Evolutionary conservation across 2,888 invertebrate species (phyloP), one percentile per base, ranked within the genome.

Genomic region (Pyralis farinalis): DNA sequence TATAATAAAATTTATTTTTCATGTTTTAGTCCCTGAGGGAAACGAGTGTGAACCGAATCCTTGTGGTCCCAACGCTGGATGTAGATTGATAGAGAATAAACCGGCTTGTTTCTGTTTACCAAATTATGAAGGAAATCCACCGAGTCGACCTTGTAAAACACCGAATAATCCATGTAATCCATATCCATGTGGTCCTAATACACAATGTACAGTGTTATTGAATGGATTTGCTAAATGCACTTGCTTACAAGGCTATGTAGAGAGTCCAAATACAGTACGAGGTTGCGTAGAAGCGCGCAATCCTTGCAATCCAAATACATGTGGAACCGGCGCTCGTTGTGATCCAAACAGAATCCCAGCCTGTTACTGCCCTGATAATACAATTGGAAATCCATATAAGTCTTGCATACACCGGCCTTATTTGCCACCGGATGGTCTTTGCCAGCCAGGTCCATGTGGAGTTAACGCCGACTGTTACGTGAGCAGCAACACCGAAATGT

Each of bases 171-270:
- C 96, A 3, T 97, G 97, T 64, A 93, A 94, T 57, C 94, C 95
- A 21, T 95, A 96, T 8, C 95, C 96, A 0, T 97, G 97, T 69
- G 97, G 97, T 8, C 95, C 95, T 6, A 97, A 96, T 61, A 96
- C 96, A 1, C 95, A 95, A 72, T 97, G 97, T 62, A 90, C 94
- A 1, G 88, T 95, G 36, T 80, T 96, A 37, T 85, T 90, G 38
- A 96, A 95, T 55, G 96, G 96, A 38, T 94, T 95, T 68, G 93
- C 96, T 0, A 96, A 96, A 81, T 97, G 97, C 64, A 96, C 96
- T 12, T 97, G 97, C 65, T 79, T 95, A 43, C 91, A 93, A 33
- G 96, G 96, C 10, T 96, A 92, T 71, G 91, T 96, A 27, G 97
- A 96, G 82, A 96, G 94, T 72, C 96, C 96, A 0, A 96, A 97